phyloP scores from a whole-genome alignment of 2,888 invertebrate species.

The Balanococcus diminutus region DNA sequence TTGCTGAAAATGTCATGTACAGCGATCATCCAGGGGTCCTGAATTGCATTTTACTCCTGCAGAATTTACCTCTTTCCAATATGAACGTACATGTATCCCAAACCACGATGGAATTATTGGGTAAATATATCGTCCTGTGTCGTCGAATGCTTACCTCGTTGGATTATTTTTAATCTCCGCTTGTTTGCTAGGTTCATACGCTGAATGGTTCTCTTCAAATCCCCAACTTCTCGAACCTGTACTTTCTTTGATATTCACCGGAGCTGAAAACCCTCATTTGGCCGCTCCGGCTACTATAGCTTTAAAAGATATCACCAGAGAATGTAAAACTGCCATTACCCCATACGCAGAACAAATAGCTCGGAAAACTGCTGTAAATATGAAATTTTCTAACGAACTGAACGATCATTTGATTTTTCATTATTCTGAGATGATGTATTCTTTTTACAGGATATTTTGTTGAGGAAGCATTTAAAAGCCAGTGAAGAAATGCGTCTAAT shows the following conservation, averaged over 20 bases:
- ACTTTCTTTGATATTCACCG: conserved; percentile 69
- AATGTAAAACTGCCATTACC: conserved; percentile 76
- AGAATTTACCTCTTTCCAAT: conserved; percentile 69
- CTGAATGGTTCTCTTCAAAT: conserved; percentile 81
- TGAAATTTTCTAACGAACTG: neutral
- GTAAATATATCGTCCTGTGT: conserved; percentile 63
- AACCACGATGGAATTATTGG: conserved; percentile 78
- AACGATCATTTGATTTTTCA: too few species aligned
- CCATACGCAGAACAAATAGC: conserved; percentile 67
- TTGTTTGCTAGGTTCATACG: conserved; percentile 71
- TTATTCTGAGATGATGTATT: neutral
- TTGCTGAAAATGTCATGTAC: conserved; percentile 67
- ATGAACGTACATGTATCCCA: conserved; percentile 70
- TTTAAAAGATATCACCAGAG: conserved; percentile 82
- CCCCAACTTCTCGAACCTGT: conserved; percentile 71
- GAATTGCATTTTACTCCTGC: conserved; percentile 61
- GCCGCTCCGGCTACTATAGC: conserved; percentile 85
- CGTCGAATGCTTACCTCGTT: neutral
- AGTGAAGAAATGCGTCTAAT: conserved; percentile 76
- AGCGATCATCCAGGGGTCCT: conserved; percentile 54
- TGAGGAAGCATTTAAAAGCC: conserved; percentile 67
- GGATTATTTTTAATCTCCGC: neutral
- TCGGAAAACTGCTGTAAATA: conserved; percentile 54
- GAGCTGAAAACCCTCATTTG: conserved; percentile 62
- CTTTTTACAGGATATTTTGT: conserved; percentile 64